Evolutionary conservation across 2,797 vertebrate genomes (phyloP).

Genomic region (Arremon brunneinucha): DNA sequence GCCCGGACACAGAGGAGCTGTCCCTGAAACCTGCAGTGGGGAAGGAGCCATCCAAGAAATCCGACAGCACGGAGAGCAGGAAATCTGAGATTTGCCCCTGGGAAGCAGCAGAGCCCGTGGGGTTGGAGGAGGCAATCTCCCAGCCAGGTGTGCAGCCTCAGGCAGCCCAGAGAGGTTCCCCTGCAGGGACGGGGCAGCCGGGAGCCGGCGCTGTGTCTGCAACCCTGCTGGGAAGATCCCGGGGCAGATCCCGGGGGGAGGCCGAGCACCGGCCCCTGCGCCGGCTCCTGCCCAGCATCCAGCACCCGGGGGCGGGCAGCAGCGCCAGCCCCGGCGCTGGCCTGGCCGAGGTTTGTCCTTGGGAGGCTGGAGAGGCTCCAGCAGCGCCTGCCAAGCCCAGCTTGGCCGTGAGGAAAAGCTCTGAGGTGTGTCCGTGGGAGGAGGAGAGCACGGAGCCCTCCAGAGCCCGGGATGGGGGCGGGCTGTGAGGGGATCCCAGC

Average conservation of each 20-base stretch:
- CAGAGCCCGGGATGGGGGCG: neutral
- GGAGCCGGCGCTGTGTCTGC: neutral
- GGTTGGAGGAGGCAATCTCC: neutral
- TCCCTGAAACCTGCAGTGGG: neutral
- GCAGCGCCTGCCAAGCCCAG: neutral
- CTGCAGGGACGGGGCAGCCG: neutral
- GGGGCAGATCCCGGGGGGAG: neutral
- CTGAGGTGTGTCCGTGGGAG: neutral
- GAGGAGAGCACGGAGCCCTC: neutral
- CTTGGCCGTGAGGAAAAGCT: neutral
- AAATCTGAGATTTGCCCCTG: constrained; percentile 74
- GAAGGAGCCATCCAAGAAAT: neutral
- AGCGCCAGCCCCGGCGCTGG: neutral
- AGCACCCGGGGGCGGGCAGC: neutral
- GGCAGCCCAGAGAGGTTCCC: constrained; percentile 43
- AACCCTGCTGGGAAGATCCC: neutral
- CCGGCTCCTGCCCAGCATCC: neutral
- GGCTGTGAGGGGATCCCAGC: neutral
- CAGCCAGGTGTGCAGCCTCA: constrained; percentile 51
- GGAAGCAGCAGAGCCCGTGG: constrained; percentile 60
- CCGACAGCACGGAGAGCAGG: neutral
- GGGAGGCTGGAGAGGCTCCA: constrained; percentile 16
- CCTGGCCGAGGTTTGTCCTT: neutral
- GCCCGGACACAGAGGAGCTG: neutral
- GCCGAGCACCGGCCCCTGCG: constrained; percentile 21